These are phyloP conservation scores for Philonicus albiceps DNA, from an alignment of 2,888 invertebrate genomes.

Conservation along the genomic window DNA sequence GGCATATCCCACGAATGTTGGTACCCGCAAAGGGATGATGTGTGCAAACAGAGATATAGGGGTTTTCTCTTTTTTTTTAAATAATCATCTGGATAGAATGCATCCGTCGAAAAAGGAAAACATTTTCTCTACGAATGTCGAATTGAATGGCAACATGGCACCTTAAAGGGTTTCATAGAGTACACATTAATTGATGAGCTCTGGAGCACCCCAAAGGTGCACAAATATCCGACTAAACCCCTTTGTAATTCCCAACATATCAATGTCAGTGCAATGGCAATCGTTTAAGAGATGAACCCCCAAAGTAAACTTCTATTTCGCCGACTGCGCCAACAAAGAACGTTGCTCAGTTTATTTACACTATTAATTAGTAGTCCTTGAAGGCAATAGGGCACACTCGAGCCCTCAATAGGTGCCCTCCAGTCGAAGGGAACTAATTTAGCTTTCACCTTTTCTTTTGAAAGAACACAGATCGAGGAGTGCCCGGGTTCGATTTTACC, in stretches of 20 bases:
- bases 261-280: not conserved
- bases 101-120: not conserved
- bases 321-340: not conserved
- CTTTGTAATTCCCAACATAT: not conserved
- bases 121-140: not conserved
- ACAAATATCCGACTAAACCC: not conserved
- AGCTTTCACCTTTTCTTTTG: conserved; percentile 4
- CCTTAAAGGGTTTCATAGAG: not conserved
- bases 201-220: not conserved
- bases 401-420: not conserved
- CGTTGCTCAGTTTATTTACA: not conserved
- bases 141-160: not conserved
- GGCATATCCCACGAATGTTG: not conserved
- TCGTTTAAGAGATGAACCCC: not conserved
- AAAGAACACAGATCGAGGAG: not conserved
- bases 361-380: not conserved
- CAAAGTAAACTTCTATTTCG: not conserved
- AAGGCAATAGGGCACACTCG: not conserved
- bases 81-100: not conserved
- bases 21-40: not conserved
- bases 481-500: not conserved
- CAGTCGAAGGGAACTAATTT: not conserved
- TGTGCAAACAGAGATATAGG: not conserved
- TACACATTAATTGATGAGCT: not conserved
- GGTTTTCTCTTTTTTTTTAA: not conserved